Conservation (phyloP, 2,797 vertebrate species). For the Hirundo rustica region DNA sequence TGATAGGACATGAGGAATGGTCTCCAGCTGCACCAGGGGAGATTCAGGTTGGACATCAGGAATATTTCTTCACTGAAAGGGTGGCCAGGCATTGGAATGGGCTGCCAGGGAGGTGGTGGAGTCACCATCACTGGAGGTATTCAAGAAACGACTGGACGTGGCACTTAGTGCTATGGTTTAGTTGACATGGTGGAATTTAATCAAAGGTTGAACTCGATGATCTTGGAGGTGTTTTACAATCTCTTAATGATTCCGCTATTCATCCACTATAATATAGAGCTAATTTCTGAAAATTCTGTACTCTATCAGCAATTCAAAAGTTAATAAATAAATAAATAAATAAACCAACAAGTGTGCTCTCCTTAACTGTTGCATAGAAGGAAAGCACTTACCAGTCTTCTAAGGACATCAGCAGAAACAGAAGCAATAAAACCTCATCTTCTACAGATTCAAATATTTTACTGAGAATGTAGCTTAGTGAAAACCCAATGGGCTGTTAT, state of each 20-base stretch:
- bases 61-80: background rate
- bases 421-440: background rate
- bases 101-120: background rate
- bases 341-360: background rate
- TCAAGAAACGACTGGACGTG: background rate
- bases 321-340: background rate
- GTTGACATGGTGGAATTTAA: background rate
- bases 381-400: background rate
- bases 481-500: background rate
- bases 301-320: background rate
- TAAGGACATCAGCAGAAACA: background rate
- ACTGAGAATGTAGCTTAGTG: background rate
- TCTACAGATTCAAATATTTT: background rate
- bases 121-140: too few species aligned
- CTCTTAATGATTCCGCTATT: background rate
- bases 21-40: background rate
- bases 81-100: background rate
- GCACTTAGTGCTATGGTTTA: background rate
- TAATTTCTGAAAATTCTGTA: background rate
- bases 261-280: background rate
- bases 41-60: background rate
- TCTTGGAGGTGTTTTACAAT: background rate
- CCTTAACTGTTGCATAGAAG: background rate
- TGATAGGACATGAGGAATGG: background rate
- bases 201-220: background rate